Percentiles rank a stretch among this genome's conserved stretches.
phyloP scores from a whole-genome alignment of 2,888 invertebrate species.

The Gryllus longicercus region DNA sequence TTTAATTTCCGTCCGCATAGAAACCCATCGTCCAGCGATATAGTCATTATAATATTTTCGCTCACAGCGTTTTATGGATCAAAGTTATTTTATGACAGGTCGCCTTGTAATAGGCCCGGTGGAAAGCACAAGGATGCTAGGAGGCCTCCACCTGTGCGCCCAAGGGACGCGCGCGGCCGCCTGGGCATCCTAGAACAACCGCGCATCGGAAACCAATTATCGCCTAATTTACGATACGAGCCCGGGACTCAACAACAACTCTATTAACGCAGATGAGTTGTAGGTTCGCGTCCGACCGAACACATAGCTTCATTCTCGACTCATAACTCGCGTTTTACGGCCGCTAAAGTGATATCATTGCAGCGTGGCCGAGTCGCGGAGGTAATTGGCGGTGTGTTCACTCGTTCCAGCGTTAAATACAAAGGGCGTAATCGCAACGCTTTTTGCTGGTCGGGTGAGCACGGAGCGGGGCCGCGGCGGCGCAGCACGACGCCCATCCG shows the following conservation, averaged over 20 bases:
- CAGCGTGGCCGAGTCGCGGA: background rate
- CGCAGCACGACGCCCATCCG: background rate
- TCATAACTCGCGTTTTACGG: background rate
- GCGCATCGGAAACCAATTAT: background rate
- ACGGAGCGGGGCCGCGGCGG: background rate
- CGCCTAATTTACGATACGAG: slow-evolving; percentile 17
- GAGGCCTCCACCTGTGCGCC: too few species aligned
- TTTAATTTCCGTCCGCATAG: background rate
- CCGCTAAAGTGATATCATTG: slow-evolving; percentile 10
- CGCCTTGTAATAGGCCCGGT: background rate
- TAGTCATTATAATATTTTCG: slow-evolving; percentile 6
- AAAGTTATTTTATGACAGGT: slow-evolving; percentile 11
- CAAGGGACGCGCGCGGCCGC: background rate
- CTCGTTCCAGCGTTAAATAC: background rate
- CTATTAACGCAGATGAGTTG: slow-evolving; percentile 17
- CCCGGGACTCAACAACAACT: slow-evolving; percentile 5
- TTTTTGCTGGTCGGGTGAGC: background rate
- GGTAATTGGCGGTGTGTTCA: background rate
- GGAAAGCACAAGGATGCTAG: background rate
- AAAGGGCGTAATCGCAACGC: background rate
- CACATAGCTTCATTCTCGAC: background rate
- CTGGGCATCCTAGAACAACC: background rate
- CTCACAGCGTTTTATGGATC: background rate
- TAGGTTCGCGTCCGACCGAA: background rate
- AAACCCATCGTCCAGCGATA: background rate